Evolutionary conservation across 37 sponge, comb jelly and placozoan species (phyloP), one percentile per base, ranked within the genome.

Genomic region (Theonella swinhoei): DNA sequence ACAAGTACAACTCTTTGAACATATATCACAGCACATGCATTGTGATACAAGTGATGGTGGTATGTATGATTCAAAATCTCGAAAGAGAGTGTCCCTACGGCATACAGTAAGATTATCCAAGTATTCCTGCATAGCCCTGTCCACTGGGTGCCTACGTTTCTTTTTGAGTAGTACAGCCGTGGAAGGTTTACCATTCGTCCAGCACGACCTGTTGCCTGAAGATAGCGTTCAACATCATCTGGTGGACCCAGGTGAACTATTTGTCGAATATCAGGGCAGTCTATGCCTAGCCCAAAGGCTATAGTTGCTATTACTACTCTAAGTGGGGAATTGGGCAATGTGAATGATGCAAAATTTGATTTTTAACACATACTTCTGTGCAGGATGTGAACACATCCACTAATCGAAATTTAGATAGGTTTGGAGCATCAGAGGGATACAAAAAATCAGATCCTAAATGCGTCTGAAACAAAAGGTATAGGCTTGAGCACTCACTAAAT

Each of bases 351-450:
- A 80, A 28, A 7, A 80, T 39, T 20, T 1, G 7, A 3, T 64
- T 69, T 26, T 65, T 64, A 1, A 80, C 80, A 11, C 23, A 38
- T 63, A 25, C 36, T 25, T 83, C 58, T 41, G 84, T 83, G 31
- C 84, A 74, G 40, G 66, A 62, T n/a, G 64, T 74, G 42, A 43
- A 83, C 84, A 83, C 75, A 38, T 74, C 75, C 31, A 83, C 84
- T 24, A 83, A 24, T 2, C 84, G 37, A 74, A 63, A 83, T 74
- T 74, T 32, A 7, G 75, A 39, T 38, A 81, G 7, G 41, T 34
- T 63, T 11, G 74, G 74, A 30, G 83, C 83, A 25, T 60, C 75
- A 75, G 30, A 24, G 34, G 84, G 84, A 14, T 83, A 39, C 23
- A 30, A 42, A 43, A 82, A 71, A 30, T 82, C 47, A 26, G 14